Conservation (phyloP, 2,888 invertebrate species). For the Argyresthia goedartella region DNA sequence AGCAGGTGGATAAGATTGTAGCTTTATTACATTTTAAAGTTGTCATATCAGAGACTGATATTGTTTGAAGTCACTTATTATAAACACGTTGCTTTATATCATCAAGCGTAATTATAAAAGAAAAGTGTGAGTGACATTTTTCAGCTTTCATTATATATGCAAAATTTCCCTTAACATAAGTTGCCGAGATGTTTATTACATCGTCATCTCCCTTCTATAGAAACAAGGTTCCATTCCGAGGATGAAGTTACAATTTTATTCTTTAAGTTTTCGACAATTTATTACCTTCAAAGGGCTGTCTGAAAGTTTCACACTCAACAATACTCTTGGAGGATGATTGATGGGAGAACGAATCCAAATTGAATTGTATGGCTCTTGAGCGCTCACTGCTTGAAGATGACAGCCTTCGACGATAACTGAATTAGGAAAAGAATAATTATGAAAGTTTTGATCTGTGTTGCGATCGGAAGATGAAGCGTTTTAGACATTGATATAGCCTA, state of each 20-base stretch:
- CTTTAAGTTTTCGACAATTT: constrained; percentile 10
- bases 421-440: neutral
- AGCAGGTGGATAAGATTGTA: no score
- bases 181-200: neutral
- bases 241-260: constrained; percentile 11
- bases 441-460: neutral
- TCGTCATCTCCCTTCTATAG: neutral
- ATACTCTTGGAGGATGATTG: constrained; percentile 1
- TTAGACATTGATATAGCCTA: no score
- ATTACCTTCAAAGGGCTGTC: constrained; percentile 11
- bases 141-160: neutral
- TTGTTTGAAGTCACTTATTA: no score
- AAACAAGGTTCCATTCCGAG: neutral
- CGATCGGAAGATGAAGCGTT: no score
- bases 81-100: no score
- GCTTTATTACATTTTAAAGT: no score
- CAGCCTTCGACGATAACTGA: constrained; percentile 1
- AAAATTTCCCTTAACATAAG: neutral
- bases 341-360: neutral
- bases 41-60: no score
- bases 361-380: neutral
- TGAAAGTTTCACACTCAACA: constrained; percentile 7
- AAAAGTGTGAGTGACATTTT: no score
- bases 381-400: neutral
- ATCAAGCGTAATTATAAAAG: no score